Evolutionary conservation across 2,888 invertebrate species (phyloP), one percentile per base, ranked within the genome.

Genomic region (Caenorhabditis sinica): DNA sequence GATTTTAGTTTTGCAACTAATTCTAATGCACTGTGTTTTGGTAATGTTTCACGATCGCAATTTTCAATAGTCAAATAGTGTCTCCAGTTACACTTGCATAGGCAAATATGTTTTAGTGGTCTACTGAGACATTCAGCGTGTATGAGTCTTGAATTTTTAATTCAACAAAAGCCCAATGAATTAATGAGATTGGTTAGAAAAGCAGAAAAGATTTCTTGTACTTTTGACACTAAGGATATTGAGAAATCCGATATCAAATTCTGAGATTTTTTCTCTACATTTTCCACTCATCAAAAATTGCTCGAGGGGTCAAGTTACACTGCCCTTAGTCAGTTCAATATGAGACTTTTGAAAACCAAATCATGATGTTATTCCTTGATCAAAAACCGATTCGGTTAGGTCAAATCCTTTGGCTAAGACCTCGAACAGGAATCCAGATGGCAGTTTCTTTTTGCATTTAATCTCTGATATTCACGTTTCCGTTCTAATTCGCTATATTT

Each of bases 271-370:
- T 43, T 45, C 43, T 63, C 17, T 45, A 45, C 17, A 40, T 36
- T 36, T 36, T 40, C 40, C 20, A 45, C 56, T 66, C 75, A 66
- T 75, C 75, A 75, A 75, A 75, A 75, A 75, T 66, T 66, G 66
- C 8, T 17, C 5, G 0, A n/a, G 13, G 51, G 40, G 20, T 75
- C 58, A 6, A 56, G 45, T 75, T 75, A 45, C 65, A 49, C 6
- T 1, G 15, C 17, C 45, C n/a, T 45, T 45, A 15, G 9, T 43
- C 23, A 43, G 49, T 11, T n/a, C 49, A 49, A n/a, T 49, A 20
- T 49, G n/a, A 20, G 49, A 49, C 49, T n/a, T 40, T 40, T 40
- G 9, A 40, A 49, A 49, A 49, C 49, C 49, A 49, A 20, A 20
- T 49, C 49, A 49, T 49, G 49, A 49, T 49, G 49, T 49, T 49